Evolutionary conservation across 2,797 vertebrate species (phyloP).

Genomic region (Antennarius maculatus): DNA sequence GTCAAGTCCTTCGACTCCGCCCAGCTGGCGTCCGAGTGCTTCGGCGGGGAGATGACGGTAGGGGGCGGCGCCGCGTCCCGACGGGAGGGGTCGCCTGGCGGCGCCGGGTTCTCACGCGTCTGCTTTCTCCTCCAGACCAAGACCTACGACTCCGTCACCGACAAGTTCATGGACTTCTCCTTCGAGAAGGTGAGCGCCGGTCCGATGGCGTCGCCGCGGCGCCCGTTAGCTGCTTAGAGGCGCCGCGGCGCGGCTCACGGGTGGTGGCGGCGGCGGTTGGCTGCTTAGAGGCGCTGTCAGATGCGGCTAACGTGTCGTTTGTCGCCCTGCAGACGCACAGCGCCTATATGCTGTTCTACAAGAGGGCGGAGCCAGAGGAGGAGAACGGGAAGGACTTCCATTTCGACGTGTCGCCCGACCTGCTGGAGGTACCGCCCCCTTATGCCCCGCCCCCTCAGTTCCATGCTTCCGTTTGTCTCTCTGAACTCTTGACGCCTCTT

Average conservation of each 20-base stretch:
- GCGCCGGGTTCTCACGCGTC: conserved; percentile 1
- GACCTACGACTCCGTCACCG: conserved; percentile 98
- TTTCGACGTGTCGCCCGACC: conserved; percentile 95
- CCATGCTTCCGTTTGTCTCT: too few relatives aligned
- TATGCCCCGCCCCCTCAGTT: too few relatives aligned
- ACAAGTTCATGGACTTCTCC: conserved; percentile 99
- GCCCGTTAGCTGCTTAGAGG: too few relatives aligned
- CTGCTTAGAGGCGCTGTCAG: too few relatives aligned
- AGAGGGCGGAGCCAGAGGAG: conserved; percentile 95
- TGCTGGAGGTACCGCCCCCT: conserved; percentile 77
- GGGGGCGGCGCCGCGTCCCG: neutral
- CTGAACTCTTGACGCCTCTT: conserved; percentile 35
- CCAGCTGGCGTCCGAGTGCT: conserved; percentile 97
- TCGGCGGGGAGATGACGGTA: conserved; percentile 99
- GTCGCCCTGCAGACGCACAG: conserved; percentile 89
- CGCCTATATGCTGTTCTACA: conserved; percentile 99
- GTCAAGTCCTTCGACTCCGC: conserved; percentile 98
- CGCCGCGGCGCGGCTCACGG: too few relatives aligned
- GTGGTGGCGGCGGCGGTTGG: too few relatives aligned
- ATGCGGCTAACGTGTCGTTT: neutral
- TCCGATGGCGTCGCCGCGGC: too few relatives aligned
- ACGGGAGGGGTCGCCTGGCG: too few relatives aligned
- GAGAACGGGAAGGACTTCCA: conserved; percentile 94
- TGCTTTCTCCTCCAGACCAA: conserved; percentile 87
- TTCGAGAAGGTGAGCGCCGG: conserved; percentile 92